Evolutionary conservation across 2,797 vertebrate genomes (phyloP).

Genomic region (Limosa lapponica): DNA sequence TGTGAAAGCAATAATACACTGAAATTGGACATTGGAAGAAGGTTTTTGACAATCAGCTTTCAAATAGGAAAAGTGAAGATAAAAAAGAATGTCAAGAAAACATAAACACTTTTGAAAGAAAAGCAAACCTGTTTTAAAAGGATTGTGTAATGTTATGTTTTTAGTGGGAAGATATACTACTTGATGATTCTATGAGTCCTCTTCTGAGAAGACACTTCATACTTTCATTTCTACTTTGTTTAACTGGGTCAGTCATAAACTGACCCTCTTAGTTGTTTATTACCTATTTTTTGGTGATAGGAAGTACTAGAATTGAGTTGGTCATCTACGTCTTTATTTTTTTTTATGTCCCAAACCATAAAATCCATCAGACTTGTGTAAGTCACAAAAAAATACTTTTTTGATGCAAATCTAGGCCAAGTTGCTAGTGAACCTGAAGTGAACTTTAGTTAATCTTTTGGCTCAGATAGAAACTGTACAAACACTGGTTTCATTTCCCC

Average conservation of each 20-base stretch:
- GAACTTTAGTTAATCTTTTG: not conserved
- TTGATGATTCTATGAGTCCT: not conserved
- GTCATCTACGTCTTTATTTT: accelerated
- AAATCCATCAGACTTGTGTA: not conserved
- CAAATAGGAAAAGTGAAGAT: not conserved
- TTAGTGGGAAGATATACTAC: not conserved
- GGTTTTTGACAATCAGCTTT: not conserved
- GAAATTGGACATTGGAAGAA: not conserved
- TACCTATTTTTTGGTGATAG: not conserved
- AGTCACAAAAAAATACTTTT: not conserved
- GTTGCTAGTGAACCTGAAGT: not conserved
- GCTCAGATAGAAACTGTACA: not conserved
- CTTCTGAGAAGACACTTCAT: not conserved
- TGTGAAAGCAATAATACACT: not conserved
- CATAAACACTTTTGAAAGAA: not conserved
- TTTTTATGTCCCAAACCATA: not conserved
- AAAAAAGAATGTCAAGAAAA: not conserved
- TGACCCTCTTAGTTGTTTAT: not conserved
- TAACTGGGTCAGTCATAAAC: not conserved
- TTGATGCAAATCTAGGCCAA: not conserved
- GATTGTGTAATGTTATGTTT: not conserved
- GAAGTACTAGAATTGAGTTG: not conserved
- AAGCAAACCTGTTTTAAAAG: not conserved
- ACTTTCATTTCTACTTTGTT: not conserved
- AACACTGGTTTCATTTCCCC: not conserved